phyloP scores from a whole-genome alignment of 2,113 vertebrate species.

The Tetrao urogallus region DNA sequence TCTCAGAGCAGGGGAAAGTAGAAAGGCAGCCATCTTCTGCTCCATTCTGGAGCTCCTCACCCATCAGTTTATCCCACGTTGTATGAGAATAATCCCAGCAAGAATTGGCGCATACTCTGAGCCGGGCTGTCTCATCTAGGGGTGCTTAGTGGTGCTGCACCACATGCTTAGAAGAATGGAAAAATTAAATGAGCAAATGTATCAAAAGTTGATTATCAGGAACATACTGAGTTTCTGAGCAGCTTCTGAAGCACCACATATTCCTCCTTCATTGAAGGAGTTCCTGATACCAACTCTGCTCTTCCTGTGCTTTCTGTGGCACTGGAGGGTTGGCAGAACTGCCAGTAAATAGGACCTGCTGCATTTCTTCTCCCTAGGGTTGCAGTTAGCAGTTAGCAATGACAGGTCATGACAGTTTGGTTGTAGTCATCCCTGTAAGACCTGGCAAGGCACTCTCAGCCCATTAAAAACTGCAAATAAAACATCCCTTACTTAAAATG shows the following conservation, averaged over 20 bases:
- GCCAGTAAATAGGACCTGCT: not conserved
- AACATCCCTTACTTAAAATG: not conserved
- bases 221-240: too few relatives aligned
- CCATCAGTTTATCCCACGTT: not conserved
- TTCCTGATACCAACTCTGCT: too few relatives aligned
- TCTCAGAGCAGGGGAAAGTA: fast-evolving
- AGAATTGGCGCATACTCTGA: not conserved
- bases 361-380: not conserved
- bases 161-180: too few relatives aligned
- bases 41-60: not conserved
- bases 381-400: too few relatives aligned
- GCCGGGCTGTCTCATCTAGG: not conserved
- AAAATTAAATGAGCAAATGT: too few relatives aligned
- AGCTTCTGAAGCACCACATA: too few relatives aligned
- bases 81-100: not conserved
- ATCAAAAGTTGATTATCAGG: too few relatives aligned
- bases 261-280: too few relatives aligned
- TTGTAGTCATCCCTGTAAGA: not conserved
- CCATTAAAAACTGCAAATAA: not conserved
- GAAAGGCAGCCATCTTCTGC: not conserved
- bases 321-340: not conserved
- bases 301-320: too few relatives aligned
- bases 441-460: not conserved
- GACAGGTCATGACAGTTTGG: not conserved
- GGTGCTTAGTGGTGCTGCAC: too few relatives aligned